Evolutionary conservation across 2,888 invertebrate genomes (phyloP), one percentile per base, ranked within the genome.

Genomic region (Agrochola litura): DNA sequence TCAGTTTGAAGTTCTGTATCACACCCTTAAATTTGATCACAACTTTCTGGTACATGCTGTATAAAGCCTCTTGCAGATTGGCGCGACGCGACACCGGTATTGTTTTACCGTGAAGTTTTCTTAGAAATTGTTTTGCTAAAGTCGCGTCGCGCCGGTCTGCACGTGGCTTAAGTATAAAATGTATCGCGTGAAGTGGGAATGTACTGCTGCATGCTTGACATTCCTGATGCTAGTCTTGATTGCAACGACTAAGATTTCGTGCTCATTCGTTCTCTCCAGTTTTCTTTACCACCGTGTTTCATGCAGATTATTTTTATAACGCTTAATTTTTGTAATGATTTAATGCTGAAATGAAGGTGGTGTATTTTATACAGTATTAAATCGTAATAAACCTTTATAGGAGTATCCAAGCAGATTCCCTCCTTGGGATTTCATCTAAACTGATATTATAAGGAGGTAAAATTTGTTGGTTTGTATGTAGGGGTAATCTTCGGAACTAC

Each of bases 251-350:
- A 43, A 52, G 30, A 81, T 70, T 77, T 81, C 77, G 56, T 77
- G 66, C 61, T 70, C 43, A 77, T 82, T 81, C 58, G 22, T 77
- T 63, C 30, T 41, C 25, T 78, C 37, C 49, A 49, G 65, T 83
- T 67, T 77, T 73, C 25, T 56, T 63, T 37, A 63, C 25, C 43
- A 14, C 16, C 54, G 12, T n/a, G n/a, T 63, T 81, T 58, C 58
- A 71, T 67, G 63, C 61, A 65, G 60, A 76, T 80, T 69, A 64
- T 81, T 75, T 58, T 61, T 12, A 1, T 41, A 61, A 54, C 8
- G 75, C n/a, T 61, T 74, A 46, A 74, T 54, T 81, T 25, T 49
- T 22, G n/a, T 16, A 52, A 52, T 52, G 30, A 56, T 3, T 25
- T 19, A 43, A 25, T 5, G 41, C 43, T 30, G 30, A 30, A 60